Evolutionary conservation across 2,797 vertebrate species (phyloP).

Genomic region (Ptychobarbus kaznakovi): DNA sequence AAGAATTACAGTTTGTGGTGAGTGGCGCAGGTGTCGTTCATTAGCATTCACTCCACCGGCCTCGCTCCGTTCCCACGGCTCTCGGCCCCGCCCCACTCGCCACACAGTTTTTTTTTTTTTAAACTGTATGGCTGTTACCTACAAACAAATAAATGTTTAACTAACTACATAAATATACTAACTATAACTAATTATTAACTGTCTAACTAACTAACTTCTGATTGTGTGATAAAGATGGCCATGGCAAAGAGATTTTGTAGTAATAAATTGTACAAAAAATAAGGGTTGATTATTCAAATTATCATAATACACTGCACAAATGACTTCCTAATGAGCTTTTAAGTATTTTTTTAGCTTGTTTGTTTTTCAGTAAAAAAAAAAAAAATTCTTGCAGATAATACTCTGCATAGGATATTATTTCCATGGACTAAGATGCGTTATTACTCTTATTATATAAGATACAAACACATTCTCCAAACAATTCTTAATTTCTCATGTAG

Average conservation of each 20-base stretch:
- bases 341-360: background rate
- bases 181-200: too few relatives aligned
- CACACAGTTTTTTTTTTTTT: background rate
- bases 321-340: background rate
- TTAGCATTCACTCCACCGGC: too few relatives aligned
- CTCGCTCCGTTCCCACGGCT: too few relatives aligned
- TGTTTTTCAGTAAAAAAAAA: background rate
- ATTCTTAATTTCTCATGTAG: background rate
- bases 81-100: too few relatives aligned
- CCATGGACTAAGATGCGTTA: background rate
- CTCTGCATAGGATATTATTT: background rate
- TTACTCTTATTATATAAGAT: background rate
- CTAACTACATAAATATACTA: too few relatives aligned
- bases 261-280: background rate
- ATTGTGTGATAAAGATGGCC: background rate
- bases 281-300: background rate
- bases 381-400: background rate
- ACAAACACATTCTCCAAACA: conserved; percentile 3
- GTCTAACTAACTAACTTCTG: background rate
- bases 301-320: background rate
- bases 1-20: background rate
- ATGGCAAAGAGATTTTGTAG: background rate
- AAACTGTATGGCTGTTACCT: background rate
- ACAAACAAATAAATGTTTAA: background rate
- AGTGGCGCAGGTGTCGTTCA: too few relatives aligned